Evolutionary conservation across 1,140 invertebrate species (phyloP).

Genomic region (Trigoniulus corallinus): DNA sequence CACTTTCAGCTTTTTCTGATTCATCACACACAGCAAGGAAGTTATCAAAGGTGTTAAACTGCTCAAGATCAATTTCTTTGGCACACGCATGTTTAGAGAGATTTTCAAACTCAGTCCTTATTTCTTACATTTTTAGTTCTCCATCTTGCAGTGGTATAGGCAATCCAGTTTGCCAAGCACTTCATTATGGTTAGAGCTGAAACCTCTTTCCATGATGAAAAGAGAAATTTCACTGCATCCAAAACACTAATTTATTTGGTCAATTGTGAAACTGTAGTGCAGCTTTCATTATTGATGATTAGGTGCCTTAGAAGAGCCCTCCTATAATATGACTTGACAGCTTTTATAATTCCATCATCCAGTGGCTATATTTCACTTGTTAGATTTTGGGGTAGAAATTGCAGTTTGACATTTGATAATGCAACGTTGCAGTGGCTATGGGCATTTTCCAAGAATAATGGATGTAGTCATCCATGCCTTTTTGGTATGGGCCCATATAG

Average conservation of each 20-base stretch:
- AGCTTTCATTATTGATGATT: background rate
- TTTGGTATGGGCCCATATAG: constrained; percentile 9
- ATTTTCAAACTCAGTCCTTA: no score
- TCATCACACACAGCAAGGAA: no score
- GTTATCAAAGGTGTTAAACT: no score
- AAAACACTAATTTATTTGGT: background rate
- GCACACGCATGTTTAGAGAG: no score
- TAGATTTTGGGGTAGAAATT: constrained; percentile 15
- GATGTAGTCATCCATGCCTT: constrained; percentile 18
- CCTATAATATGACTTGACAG: no score
- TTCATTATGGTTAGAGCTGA: background rate
- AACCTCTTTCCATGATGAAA: background rate
- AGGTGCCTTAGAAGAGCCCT: no score
- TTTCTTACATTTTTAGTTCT: background rate
- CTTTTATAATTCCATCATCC: constrained; percentile 12
- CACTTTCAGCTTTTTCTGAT: no score
- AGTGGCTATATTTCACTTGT: constrained; percentile 15
- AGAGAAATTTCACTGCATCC: background rate
- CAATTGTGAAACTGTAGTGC: background rate
- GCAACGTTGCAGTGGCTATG: background rate
- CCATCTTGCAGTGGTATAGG: background rate
- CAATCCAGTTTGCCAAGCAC: background rate
- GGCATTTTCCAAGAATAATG: constrained; percentile 9
- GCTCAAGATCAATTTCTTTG: no score
- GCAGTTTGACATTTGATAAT: constrained; percentile 7